phyloP scores from a whole-genome alignment of 1,140 invertebrate genomes.

The Octopus bimaculoides region DNA sequence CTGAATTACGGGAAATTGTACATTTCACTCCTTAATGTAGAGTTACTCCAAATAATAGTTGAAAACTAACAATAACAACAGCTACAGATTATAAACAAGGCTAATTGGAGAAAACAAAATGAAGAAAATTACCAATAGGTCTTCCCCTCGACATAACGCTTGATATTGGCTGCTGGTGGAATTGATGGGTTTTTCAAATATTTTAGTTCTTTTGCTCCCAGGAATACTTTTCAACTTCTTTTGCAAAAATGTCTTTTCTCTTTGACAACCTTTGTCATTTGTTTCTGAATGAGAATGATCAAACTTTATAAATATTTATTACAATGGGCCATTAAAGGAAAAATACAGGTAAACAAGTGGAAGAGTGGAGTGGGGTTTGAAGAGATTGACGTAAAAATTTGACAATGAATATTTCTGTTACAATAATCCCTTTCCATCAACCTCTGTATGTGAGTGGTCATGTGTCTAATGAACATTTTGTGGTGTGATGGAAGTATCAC shows the following conservation, averaged over 20 bases:
- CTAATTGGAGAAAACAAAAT: background rate
- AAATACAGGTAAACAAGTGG: too few species aligned
- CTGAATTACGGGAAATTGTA: background rate
- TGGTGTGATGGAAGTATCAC: too few species aligned
- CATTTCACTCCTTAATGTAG: background rate
- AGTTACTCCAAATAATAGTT: background rate
- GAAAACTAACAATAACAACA: background rate
- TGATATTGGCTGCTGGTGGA: background rate
- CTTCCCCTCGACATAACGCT: background rate
- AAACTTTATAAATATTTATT: too few species aligned
- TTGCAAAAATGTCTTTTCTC: background rate
- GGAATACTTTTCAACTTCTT: background rate
- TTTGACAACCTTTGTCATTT: background rate
- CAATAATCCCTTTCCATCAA: too few species aligned
- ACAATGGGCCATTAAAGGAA: too few species aligned
- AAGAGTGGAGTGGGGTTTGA: too few species aligned
- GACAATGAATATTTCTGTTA: too few species aligned
- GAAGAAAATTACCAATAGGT: background rate
- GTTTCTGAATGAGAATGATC: background rate
- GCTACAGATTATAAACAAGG: background rate
- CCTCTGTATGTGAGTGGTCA: too few species aligned
- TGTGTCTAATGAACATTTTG: too few species aligned
- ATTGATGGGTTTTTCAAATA: background rate
- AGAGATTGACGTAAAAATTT: too few species aligned
- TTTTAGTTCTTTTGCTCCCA: background rate